Conservation (phyloP, 2,113 vertebrate genomes). For the Tricholaema leucomelas region DNA sequence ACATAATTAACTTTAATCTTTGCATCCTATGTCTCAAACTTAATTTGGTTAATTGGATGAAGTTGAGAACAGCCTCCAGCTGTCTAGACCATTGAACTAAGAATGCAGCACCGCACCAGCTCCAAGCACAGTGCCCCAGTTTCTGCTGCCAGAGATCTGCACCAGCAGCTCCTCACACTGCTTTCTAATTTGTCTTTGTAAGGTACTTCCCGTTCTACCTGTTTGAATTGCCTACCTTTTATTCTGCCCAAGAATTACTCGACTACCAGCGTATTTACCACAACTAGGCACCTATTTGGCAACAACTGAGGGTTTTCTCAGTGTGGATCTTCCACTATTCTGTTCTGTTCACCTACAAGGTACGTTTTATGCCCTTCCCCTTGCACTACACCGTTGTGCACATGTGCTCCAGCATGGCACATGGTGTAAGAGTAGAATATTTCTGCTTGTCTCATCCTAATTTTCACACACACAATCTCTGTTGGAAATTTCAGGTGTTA, state of each 20-base stretch:
- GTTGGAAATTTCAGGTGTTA: neutral
- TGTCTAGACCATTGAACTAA: constrained; percentile 55
- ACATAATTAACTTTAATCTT: constrained; percentile 54
- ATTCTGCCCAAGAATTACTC: constrained; percentile 10
- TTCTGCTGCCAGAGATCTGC: neutral
- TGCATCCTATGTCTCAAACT: constrained; percentile 42
- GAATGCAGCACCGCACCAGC: constrained; percentile 1
- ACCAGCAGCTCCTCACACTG: constrained; percentile 4
- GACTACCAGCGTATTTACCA: neutral
- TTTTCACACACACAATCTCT: neutral
- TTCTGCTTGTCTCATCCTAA: neutral
- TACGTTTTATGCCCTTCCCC: neutral
- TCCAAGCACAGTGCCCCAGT: neutral
- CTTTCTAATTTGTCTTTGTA: constrained; percentile 15
- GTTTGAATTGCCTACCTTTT: constrained; percentile 5
- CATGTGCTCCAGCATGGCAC: neutral
- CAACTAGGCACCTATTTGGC: neutral
- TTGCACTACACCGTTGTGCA: neutral
- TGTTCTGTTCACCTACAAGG: neutral
- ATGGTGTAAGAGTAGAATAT: neutral
- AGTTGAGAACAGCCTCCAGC: constrained; percentile 38
- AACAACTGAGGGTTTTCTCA: neutral
- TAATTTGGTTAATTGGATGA: constrained; percentile 57
- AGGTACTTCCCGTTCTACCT: constrained; percentile 50
- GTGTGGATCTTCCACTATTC: neutral